These are phyloP conservation scores for Teleopsis dalmanni DNA, from an alignment of 1,140 invertebrate species.

Conservation along the genomic window DNA sequence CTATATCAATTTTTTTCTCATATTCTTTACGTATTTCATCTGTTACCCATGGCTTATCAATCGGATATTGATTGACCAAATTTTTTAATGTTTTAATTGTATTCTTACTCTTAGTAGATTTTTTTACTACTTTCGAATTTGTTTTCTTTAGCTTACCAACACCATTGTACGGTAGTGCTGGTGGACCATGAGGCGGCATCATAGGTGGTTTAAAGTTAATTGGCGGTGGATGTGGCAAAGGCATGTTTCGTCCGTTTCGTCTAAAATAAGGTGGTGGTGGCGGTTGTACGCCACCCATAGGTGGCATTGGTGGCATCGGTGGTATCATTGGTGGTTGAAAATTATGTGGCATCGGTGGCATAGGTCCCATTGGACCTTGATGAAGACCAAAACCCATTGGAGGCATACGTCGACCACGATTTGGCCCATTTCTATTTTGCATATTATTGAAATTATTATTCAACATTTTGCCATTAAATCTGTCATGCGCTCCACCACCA, in stretches of 20 bases:
- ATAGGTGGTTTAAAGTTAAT: conserved; percentile 25
- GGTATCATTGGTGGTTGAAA: conserved; percentile 20
- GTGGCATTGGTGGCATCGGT: conserved; percentile 25
- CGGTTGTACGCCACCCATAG: conserved; percentile 11
- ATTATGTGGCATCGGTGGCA: conserved; percentile 19
- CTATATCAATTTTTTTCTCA: conserved; percentile 33
- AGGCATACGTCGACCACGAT: conserved; percentile 13
- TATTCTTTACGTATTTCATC: conserved; percentile 34
- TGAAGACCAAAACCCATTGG: too few species aligned
- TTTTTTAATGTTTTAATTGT: conserved; percentile 39
- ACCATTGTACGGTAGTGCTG: conserved; percentile 12
- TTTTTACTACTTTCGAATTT: conserved; percentile 31
- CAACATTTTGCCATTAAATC: conserved; percentile 10
- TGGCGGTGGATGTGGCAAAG: conserved; percentile 16
- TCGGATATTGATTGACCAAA: conserved; percentile 40
- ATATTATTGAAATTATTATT: conserved; percentile 16
- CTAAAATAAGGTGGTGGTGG: conserved; percentile 16
- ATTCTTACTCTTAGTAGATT: conserved; percentile 32
- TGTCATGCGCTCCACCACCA: conserved; percentile 12
- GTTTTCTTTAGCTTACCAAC: conserved; percentile 35
- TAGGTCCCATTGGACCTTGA: conserved; percentile 20
- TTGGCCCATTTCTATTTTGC: conserved; percentile 15
- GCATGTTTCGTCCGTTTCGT: conserved; percentile 1
- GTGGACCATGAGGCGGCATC: conserved; percentile 21
- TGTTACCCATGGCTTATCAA: conserved; percentile 42